phyloP scores from a whole-genome alignment of 2,797 vertebrate species.

The Heterohyrax brucei region DNA sequence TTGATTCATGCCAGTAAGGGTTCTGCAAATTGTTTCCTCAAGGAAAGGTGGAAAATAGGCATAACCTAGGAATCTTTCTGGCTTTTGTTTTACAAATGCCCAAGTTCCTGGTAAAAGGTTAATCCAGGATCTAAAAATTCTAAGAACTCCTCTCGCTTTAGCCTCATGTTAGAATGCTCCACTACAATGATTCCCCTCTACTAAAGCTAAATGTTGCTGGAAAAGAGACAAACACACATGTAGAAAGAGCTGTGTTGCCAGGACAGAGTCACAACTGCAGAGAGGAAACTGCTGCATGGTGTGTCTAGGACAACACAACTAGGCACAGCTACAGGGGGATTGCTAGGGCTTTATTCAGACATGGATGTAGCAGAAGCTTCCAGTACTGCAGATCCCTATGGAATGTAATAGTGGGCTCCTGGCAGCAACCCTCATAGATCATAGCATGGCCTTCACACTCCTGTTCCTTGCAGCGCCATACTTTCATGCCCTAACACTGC shows the following conservation, averaged over 20 bases:
- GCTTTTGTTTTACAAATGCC: slow-evolving; percentile 4
- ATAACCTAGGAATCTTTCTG: slow-evolving; percentile 45
- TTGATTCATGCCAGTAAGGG: slow-evolving; percentile 18
- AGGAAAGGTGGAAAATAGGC: slow-evolving; percentile 60
- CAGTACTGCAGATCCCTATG: too few species aligned
- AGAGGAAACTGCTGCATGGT: neutral
- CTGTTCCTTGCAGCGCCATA: neutral
- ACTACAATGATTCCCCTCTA: neutral
- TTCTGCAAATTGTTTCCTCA: slow-evolving; percentile 57
- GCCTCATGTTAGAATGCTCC: neutral
- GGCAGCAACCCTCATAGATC: neutral
- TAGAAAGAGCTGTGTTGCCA: neutral
- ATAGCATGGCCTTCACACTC: neutral
- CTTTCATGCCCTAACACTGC: neutral
- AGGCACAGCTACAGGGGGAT: neutral
- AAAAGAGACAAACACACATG: neutral
- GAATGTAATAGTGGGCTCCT: neutral
- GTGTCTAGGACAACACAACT: neutral
- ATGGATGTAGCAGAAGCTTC: neutral
- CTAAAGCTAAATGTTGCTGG: neutral
- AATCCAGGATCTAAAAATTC: neutral
- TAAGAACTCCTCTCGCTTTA: neutral
- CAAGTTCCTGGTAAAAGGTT: slow-evolving; percentile 47
- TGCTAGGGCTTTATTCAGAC: neutral
- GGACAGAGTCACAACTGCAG: slow-evolving; percentile 6